Evolutionary conservation across 1,140 invertebrate species (phyloP).

Genomic region (Drosophila nikananu): DNA sequence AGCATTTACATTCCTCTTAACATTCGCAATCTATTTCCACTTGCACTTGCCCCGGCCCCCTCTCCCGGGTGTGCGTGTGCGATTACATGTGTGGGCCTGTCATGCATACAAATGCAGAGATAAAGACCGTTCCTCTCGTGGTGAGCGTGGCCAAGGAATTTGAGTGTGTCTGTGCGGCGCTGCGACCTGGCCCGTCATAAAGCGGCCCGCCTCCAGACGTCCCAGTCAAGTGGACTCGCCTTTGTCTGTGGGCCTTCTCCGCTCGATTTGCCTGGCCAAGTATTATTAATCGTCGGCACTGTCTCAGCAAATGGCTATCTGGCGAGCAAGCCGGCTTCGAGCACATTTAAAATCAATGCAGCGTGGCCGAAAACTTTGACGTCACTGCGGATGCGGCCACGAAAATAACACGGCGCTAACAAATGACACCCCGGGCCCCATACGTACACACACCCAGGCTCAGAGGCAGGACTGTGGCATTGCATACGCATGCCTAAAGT

Average conservation of each 20-base stretch:
- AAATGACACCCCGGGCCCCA: slow-evolving; percentile 48
- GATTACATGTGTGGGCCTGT: slow-evolving; percentile 21
- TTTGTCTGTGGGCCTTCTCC: slow-evolving; percentile 17
- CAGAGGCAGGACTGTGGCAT: slow-evolving; percentile 14
- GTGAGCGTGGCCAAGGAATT: slow-evolving; percentile 34
- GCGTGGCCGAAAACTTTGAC: slow-evolving; percentile 57
- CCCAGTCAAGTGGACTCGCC: slow-evolving; percentile 30
- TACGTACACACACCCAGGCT: slow-evolving; percentile 3
- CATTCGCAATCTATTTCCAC: slow-evolving; percentile 76
- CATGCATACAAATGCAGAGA: slow-evolving; percentile 78
- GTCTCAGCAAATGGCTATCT: slow-evolving; percentile 16
- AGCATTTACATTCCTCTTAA: slow-evolving; percentile 77
- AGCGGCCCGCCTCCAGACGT: slow-evolving; percentile 21
- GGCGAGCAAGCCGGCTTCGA: not conserved
- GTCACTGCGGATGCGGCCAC: slow-evolving; percentile 55
- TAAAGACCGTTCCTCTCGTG: slow-evolving; percentile 42
- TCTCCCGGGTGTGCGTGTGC: not conserved
- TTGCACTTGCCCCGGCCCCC: slow-evolving; percentile 37
- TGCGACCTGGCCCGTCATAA: slow-evolving; percentile 73
- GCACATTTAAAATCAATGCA: slow-evolving; percentile 72
- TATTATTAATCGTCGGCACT: slow-evolving; percentile 46
- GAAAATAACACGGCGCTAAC: slow-evolving; percentile 54
- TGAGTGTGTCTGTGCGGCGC: slow-evolving; percentile 40
- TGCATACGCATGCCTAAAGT: slow-evolving; percentile 73
- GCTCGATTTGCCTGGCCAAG: slow-evolving; percentile 13